A percentile compares a stretch with the other conserved stretches of the same genome.
Evolutionary conservation across 2,797 vertebrate genomes (phyloP).

Genomic region (Poecile montanus): DNA sequence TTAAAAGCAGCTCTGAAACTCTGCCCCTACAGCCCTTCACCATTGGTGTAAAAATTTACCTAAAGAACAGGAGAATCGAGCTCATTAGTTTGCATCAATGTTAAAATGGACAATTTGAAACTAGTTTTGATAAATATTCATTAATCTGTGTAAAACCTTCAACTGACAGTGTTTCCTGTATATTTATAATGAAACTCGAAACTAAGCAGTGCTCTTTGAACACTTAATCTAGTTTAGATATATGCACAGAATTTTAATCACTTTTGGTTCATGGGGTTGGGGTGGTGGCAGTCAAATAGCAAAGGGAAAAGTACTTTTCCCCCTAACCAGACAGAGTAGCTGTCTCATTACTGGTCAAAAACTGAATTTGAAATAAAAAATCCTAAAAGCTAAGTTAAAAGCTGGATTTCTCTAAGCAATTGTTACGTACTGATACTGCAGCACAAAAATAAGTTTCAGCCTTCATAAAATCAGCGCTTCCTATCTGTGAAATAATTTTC

Average conservation of each 20-base stretch:
- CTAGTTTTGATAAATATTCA: slow-evolving; percentile 4
- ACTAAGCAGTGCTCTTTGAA: neutral
- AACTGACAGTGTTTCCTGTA: neutral
- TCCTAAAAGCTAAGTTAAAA: neutral
- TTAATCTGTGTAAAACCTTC: slow-evolving; percentile 30
- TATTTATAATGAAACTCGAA: neutral
- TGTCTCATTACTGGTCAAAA: neutral
- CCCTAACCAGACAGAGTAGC: neutral
- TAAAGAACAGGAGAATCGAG: neutral
- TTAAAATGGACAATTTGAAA: neutral
- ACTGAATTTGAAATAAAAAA: neutral
- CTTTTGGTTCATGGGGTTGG: neutral
- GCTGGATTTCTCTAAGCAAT: neutral
- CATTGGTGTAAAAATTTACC: neutral
- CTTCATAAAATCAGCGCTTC: neutral
- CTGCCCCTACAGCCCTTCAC: neutral
- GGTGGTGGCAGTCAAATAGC: neutral
- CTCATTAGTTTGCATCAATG: neutral
- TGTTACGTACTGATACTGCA: neutral
- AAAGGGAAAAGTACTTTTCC: neutral
- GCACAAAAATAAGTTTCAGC: neutral
- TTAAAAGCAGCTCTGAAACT: neutral
- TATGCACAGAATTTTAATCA: neutral
- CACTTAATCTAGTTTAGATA: neutral
- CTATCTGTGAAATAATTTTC: neutral